These are phyloP conservation scores for Pachydiplax longipennis DNA, from an alignment of 2,888 invertebrate species.

Conservation along the genomic window DNA sequence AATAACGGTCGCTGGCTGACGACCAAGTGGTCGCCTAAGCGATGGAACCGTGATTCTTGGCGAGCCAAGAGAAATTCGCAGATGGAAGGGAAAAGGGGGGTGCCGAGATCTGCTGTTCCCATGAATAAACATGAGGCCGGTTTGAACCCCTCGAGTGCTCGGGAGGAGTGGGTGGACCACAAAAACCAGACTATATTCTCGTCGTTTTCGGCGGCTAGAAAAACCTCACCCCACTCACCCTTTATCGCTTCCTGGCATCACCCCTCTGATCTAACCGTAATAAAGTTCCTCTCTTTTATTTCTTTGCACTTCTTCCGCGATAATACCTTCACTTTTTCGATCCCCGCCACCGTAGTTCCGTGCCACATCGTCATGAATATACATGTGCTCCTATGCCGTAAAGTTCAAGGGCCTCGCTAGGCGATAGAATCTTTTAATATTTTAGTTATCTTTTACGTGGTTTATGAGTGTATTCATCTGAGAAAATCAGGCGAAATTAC, in stretches of 20 bases:
- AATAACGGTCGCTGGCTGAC: not conserved
- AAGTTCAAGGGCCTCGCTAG: no score
- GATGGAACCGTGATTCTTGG: not conserved
- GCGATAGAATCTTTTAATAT: no score
- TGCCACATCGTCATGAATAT: no score
- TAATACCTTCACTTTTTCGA: no score
- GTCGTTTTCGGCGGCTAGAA: not conserved
- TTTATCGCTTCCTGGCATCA: not conserved
- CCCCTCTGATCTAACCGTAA: not conserved
- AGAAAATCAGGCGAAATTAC: no score
- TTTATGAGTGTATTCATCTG: no score
- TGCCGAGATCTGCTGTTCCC: not conserved
- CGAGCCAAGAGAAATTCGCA: not conserved
- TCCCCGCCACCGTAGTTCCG: no score
- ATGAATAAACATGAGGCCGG: conserved; percentile 29
- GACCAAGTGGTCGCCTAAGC: not conserved
- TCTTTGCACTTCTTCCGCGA: no score
- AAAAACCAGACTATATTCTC: no score
- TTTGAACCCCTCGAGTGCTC: not conserved
- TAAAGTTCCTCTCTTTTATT: no score
- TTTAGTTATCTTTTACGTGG: no score
- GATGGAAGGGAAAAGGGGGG: not conserved
- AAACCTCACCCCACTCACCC: not conserved
- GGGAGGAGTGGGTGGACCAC: not conserved
- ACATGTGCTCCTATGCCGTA: no score